These are phyloP conservation scores for Desmophyllum pertusum DNA, from an alignment of 92 coral and sea anemone species.

Conservation along the genomic window DNA sequence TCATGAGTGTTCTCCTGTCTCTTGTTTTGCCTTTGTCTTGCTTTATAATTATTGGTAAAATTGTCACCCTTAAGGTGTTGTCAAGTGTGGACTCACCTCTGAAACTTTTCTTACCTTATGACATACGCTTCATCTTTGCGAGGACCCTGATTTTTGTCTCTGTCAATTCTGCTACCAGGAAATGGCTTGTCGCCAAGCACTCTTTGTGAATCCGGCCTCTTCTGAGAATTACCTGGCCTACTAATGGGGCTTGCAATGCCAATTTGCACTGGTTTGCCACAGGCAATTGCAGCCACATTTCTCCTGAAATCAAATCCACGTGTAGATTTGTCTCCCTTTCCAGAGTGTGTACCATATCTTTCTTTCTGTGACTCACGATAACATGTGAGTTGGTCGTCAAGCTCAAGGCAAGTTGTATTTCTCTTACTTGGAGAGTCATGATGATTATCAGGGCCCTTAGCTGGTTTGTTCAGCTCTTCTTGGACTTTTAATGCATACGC, in stretches of 20 bases:
- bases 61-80: too few species aligned
- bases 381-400: slow-evolving; percentile 18
- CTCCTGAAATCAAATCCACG: slow-evolving; percentile 63
- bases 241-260: slow-evolving; percentile 40
- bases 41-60: not conserved
- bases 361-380: slow-evolving; percentile 45
- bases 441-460: not conserved
- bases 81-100: not conserved
- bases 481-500: slow-evolving; percentile 55
- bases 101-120: not conserved
- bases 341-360: slow-evolving; percentile 1
- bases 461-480: slow-evolving; percentile 44
- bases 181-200: not conserved
- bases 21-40: not conserved
- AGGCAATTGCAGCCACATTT: slow-evolving; percentile 69
- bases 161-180: not conserved
- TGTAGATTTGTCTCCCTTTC: slow-evolving; percentile 18
- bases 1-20: not conserved
- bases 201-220: not conserved
- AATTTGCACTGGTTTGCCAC: slow-evolving; percentile 55
- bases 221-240: slow-evolving; percentile 14
- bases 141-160: not conserved
- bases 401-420: not conserved
- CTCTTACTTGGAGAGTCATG: not conserved
- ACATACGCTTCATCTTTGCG: not conserved